A percentile compares a stretch with the other conserved stretches of the same genome.
phyloP scores from a whole-genome alignment of 1,140 invertebrate species.

The Apocrypta bakeri region DNA sequence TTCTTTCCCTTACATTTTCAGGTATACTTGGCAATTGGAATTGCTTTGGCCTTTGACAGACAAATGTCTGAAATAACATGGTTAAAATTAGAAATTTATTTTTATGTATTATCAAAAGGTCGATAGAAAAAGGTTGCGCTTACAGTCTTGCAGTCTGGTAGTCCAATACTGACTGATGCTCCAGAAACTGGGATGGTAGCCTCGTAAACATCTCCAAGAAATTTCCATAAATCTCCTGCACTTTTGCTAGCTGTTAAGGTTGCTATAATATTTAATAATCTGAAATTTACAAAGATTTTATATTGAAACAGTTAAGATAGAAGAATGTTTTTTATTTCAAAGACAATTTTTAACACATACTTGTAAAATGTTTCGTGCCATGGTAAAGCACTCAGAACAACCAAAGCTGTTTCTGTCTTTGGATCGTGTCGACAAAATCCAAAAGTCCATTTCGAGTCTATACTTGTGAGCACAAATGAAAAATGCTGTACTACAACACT shows the following conservation, averaged over 20 bases:
- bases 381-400: slow-evolving; percentile 89
- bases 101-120: background rate
- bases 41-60: slow-evolving; percentile 85
- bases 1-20: slow-evolving; percentile 83
- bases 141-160: slow-evolving; percentile 69
- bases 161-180: slow-evolving; percentile 66
- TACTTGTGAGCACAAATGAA: slow-evolving; percentile 94
- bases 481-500: slow-evolving; percentile 87
- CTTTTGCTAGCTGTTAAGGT: slow-evolving; percentile 75
- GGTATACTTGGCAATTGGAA: slow-evolving; percentile 93
- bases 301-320: background rate
- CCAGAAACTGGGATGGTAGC: slow-evolving; percentile 76
- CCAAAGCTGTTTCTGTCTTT: slow-evolving; percentile 84
- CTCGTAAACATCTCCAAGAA: slow-evolving; percentile 81
- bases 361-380: slow-evolving; percentile 98
- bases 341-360: slow-evolving; percentile 75
- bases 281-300: slow-evolving; percentile 57
- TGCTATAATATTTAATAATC: slow-evolving; percentile 78
- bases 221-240: slow-evolving; percentile 76
- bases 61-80: slow-evolving; percentile 78
- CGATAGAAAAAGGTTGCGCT: slow-evolving; percentile 45
- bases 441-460: slow-evolving; percentile 96
- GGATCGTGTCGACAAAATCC: slow-evolving; percentile 95
- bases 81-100: slow-evolving; percentile 3
- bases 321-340: background rate